Evolutionary conservation across 2,113 vertebrate genomes (phyloP), one percentile per base, ranked within the genome.

Genomic region (Prochilodus magdalenae): DNA sequence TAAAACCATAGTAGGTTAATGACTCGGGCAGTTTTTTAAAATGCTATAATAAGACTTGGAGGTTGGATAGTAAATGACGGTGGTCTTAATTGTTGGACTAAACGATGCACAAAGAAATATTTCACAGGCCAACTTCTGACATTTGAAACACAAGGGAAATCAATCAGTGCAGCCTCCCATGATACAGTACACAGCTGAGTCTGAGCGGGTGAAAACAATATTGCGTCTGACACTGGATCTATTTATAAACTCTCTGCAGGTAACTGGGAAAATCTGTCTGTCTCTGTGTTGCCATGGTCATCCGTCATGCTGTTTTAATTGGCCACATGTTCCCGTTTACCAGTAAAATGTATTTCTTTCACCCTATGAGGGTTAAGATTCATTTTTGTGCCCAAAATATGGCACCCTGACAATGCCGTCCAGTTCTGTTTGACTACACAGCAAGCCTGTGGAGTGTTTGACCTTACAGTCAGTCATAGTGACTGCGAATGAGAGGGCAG

Each of bases 261-360:
- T 84, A 82, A 36, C 47, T 15, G 4, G 49, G 59, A 70, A 84
- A 77, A 78, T 78, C 76, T 63, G 75, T 51, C 72, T 47, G 79
- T 82, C 73, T 26, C 77, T 78, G 73, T 47, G 66, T 63, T 69
- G 66, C 71, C 57, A 66, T 30, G 51, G 82, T 72, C 77, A 85
- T 87, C 74, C 55, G 62, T 87, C 86, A 87, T 73, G 73, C 74
- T 53, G 30, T 66, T 85, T 85, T 85, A 87, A 85, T 87, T 87
- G 86, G 80, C 73, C 73, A 77, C 80, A 80, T 85, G 73, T 76
- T 85, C 62, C 53, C 36, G 69, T 85, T 87, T 83, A 85, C 80
- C 76, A 22, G 18, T 73, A 79, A 76, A 84, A 80, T 83, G 63
- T 77, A 79, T 73, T 85, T 80, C 59, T 79, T 18, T 55, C 15